Evolutionary conservation across 2,113 vertebrate species (phyloP).

Genomic region (Centropus unirufus): DNA sequence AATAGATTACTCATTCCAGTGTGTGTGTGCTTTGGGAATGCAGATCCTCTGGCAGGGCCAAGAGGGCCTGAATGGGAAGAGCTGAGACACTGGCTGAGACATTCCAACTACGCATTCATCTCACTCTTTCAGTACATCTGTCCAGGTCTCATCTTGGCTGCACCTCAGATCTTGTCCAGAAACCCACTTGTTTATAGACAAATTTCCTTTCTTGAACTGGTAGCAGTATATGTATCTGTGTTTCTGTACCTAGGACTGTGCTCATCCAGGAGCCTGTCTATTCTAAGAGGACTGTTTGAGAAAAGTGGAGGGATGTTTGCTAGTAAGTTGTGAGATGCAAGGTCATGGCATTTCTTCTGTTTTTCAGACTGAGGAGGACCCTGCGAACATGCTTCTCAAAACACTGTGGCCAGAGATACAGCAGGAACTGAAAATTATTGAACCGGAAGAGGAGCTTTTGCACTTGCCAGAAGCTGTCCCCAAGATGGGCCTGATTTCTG

Average conservation of each 20-base stretch:
- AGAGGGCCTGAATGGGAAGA: slow-evolving; percentile 32
- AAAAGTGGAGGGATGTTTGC: not conserved
- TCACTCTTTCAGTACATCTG: not conserved
- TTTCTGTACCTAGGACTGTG: not conserved
- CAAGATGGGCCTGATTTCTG: not conserved
- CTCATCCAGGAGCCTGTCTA: not conserved
- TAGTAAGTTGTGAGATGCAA: not conserved
- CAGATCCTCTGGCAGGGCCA: slow-evolving; percentile 4
- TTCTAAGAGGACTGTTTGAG: not conserved
- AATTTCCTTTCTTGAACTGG: not conserved
- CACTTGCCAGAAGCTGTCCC: not conserved
- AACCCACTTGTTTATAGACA: not conserved
- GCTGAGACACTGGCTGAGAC: slow-evolving; percentile 6
- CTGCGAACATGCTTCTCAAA: slow-evolving; percentile 48
- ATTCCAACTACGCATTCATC: slow-evolving; percentile 47
- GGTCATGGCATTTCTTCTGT: slow-evolving; percentile 22
- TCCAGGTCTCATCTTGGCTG: slow-evolving; percentile 8
- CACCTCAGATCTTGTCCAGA: not conserved
- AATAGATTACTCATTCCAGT: slow-evolving; percentile 42
- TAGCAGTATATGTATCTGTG: not conserved
- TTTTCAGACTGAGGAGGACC: slow-evolving; percentile 78
- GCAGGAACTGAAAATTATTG: slow-evolving; percentile 87
- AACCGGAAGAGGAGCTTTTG: slow-evolving; percentile 84
- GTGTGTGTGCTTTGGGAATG: not conserved
- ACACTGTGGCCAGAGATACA: slow-evolving; percentile 82